phyloP scores from a whole-genome alignment of 2,888 invertebrate genomes.

The Netelia inedita region DNA sequence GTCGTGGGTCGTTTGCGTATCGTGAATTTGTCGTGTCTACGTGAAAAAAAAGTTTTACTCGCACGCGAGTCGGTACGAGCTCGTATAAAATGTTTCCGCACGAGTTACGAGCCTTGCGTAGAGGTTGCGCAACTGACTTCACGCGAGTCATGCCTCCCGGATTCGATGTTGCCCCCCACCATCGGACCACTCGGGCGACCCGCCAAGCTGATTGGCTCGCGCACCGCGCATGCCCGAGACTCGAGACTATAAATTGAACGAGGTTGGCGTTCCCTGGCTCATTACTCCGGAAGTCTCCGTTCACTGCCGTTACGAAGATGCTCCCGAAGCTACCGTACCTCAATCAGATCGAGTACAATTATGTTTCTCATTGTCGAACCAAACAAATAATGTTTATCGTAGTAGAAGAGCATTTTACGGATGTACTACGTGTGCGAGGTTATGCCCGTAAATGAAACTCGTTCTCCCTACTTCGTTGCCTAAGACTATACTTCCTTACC shows the following conservation, averaged over 20 bases:
- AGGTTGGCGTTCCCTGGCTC: not conserved
- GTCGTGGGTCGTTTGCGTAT: not conserved
- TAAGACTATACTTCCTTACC: conserved; percentile 16
- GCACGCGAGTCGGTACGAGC: not conserved
- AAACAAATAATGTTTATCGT: not conserved
- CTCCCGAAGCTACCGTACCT: not conserved
- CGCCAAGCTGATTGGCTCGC: conserved; percentile 5
- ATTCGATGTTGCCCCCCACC: conserved; percentile 34
- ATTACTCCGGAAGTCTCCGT: not conserved
- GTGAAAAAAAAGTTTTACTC: not conserved
- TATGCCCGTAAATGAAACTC: conserved; percentile 54
- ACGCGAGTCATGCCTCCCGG: not conserved
- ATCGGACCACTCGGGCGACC: not conserved
- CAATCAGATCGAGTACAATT: not conserved
- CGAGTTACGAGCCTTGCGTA: not conserved
- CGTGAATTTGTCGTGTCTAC: not conserved
- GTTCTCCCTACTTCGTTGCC: conserved; percentile 57
- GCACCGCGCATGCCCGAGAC: conserved; percentile 4
- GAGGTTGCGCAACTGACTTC: conserved; percentile 13
- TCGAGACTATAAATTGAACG: not conserved
- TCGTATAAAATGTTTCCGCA: not conserved
- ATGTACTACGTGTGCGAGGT: conserved; percentile 35
- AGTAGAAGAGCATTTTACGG: not conserved
- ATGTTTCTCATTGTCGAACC: not conserved
- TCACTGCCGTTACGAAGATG: not conserved